phyloP scores from a whole-genome alignment of 2,797 vertebrate genomes.

The Sciurus carolinensis region DNA sequence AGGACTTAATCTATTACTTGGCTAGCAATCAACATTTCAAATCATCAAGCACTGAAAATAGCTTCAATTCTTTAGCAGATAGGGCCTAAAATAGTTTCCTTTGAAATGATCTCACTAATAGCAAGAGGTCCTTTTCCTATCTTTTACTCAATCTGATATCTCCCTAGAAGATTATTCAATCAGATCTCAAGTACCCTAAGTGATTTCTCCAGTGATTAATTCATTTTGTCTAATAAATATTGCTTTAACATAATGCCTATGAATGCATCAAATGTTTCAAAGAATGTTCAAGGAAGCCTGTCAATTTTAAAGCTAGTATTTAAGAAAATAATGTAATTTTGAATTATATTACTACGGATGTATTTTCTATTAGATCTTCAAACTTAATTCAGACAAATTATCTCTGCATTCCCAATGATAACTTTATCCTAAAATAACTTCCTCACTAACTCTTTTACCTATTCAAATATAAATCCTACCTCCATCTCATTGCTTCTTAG shows the following conservation, averaged over 20 bases:
- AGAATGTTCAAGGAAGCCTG: constrained; percentile 25
- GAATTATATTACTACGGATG: not conserved
- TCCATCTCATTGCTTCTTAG: not conserved
- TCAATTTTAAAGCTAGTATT: constrained; percentile 8
- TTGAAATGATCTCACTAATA: constrained; percentile 63
- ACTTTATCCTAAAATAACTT: not conserved
- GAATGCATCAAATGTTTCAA: constrained; percentile 64
- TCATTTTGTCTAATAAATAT: constrained; percentile 72
- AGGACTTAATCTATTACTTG: constrained; percentile 71
- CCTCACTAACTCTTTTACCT: not conserved
- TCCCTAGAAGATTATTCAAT: constrained; percentile 69
- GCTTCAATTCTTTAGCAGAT: constrained; percentile 47
- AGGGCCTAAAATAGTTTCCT: constrained; percentile 58
- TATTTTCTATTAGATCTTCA: constrained; percentile 25
- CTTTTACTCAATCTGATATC: constrained; percentile 45
- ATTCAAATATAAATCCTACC: not conserved
- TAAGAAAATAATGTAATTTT: constrained; percentile 60
- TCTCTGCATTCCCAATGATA: not conserved
- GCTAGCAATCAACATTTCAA: constrained; percentile 69
- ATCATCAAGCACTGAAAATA: constrained; percentile 68
- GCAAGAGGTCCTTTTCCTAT: constrained; percentile 42
- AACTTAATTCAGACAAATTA: constrained; percentile 11
- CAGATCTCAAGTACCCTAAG: constrained; percentile 71
- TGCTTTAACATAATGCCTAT: constrained; percentile 56
- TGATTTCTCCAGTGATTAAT: constrained; percentile 72